Conservation (phyloP, 2,113 vertebrate species). For the Stegostoma tigrinum region DNA sequence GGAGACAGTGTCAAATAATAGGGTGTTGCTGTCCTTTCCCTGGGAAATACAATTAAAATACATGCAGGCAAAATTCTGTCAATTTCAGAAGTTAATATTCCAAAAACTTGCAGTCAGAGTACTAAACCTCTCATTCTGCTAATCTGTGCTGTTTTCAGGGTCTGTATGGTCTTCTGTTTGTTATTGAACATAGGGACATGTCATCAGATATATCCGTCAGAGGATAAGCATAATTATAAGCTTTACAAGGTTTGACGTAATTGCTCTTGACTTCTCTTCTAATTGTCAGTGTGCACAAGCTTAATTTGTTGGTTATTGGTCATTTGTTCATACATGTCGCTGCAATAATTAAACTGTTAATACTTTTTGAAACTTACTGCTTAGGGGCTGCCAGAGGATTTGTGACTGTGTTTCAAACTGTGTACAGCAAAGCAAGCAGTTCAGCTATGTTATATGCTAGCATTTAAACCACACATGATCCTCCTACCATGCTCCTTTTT, state of each 20-base stretch:
- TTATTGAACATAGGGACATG: constrained; percentile 59
- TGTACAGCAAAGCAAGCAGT: not conserved
- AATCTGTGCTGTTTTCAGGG: constrained; percentile 47
- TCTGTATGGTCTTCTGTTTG: constrained; percentile 45
- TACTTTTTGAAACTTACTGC: not conserved
- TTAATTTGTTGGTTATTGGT: constrained; percentile 40
- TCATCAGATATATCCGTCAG: constrained; percentile 65
- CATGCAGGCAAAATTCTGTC: too few species aligned
- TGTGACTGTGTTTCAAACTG: too few species aligned
- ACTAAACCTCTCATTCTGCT: constrained; percentile 22
- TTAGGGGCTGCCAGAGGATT: not conserved
- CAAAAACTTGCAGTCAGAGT: not conserved
- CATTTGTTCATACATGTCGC: not conserved
- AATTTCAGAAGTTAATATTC: not conserved
- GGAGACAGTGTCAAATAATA: not conserved
- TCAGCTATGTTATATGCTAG: not conserved
- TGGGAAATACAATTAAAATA: not conserved
- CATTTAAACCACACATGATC: not conserved
- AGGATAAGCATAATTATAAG: constrained; percentile 66
- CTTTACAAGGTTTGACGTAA: constrained; percentile 66
- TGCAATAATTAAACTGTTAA: not conserved
- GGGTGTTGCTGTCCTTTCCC: not conserved
- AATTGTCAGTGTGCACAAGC: constrained; percentile 47
- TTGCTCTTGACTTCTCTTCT: constrained; percentile 47
- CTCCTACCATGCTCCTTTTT: not conserved